Evolutionary conservation across 2,888 invertebrate genomes (phyloP).

Genomic region (Dyspetes luteomarginatus): DNA sequence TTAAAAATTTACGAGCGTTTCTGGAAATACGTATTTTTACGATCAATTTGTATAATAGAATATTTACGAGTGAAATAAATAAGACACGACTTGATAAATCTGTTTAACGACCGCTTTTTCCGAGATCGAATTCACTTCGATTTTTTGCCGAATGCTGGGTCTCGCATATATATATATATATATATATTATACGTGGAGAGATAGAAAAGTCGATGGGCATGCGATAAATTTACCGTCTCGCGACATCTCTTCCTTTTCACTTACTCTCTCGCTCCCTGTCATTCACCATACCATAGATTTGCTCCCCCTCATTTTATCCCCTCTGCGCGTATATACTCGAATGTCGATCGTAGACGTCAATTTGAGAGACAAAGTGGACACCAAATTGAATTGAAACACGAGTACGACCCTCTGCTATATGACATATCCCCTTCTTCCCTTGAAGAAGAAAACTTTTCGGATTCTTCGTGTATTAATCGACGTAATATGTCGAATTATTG

Average conservation of each 20-base stretch:
- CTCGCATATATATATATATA: neutral
- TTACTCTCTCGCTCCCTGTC: conserved; percentile 8
- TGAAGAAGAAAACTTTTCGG: neutral
- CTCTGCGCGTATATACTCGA: conserved; percentile 29
- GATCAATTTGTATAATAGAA: neutral
- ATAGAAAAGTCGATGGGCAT: conserved; percentile 17
- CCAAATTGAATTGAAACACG: conserved; percentile 58
- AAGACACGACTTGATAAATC: neutral
- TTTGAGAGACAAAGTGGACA: conserved; percentile 62
- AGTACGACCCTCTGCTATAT: neutral
- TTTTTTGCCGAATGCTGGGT: neutral
- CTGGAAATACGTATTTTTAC: too few relatives aligned
- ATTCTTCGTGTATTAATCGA: neutral
- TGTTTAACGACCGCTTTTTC: conserved; percentile 31
- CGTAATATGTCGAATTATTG: neutral
- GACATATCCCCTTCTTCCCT: neutral
- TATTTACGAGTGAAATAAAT: neutral
- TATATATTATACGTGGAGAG: neutral
- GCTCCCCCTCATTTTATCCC: conserved; percentile 23
- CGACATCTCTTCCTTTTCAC: conserved; percentile 13
- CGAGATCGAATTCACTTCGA: conserved; percentile 13
- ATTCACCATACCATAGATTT: conserved; percentile 51
- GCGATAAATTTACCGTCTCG: conserved; percentile 31
- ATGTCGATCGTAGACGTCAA: conserved; percentile 58
- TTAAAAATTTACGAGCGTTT: too few relatives aligned